Evolutionary conservation across 1,140 invertebrate genomes (phyloP).

Genomic region (Bombus terrestris): DNA sequence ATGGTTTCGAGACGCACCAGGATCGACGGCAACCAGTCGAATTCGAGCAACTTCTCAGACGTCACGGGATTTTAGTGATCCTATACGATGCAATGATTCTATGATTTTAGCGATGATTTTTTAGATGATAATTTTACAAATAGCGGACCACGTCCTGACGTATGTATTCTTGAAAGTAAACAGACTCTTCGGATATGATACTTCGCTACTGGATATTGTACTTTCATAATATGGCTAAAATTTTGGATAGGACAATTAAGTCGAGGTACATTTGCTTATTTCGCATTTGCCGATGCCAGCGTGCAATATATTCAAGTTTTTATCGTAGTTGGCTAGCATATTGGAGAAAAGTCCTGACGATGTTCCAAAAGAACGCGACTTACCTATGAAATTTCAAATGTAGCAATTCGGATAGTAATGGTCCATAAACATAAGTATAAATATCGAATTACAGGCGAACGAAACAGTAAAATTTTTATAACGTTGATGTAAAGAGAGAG

Average conservation of each 20-base stretch:
- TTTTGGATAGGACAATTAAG: too few relatives aligned
- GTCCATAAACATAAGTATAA: neutral
- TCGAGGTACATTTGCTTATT: too few relatives aligned
- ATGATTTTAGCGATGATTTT: too few relatives aligned
- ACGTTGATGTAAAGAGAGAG: neutral
- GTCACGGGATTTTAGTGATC: fast-evolving
- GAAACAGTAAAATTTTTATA: too few relatives aligned
- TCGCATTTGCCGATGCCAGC: too few relatives aligned
- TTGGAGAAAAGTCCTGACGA: neutral
- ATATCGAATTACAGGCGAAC: neutral
- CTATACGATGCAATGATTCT: too few relatives aligned
- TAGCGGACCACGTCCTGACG: too few relatives aligned
- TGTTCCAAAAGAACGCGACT: neutral
- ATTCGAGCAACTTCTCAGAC: neutral
- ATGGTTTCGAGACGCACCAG: slow-evolving; percentile 17
- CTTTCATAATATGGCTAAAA: too few relatives aligned
- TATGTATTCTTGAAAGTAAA: too few relatives aligned
- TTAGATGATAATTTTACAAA: too few relatives aligned
- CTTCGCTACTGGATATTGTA: too few relatives aligned
- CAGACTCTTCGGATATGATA: too few relatives aligned
- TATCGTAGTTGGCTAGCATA: neutral
- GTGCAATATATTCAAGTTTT: neutral
- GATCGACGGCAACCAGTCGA: neutral
- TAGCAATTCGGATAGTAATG: neutral
- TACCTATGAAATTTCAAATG: neutral